A percentile compares a stretch with the other conserved stretches of the same genome.
These are phyloP conservation scores for Sebastiscus tertius DNA, from an alignment of 2,797 vertebrate species.

Conservation along the genomic window DNA sequence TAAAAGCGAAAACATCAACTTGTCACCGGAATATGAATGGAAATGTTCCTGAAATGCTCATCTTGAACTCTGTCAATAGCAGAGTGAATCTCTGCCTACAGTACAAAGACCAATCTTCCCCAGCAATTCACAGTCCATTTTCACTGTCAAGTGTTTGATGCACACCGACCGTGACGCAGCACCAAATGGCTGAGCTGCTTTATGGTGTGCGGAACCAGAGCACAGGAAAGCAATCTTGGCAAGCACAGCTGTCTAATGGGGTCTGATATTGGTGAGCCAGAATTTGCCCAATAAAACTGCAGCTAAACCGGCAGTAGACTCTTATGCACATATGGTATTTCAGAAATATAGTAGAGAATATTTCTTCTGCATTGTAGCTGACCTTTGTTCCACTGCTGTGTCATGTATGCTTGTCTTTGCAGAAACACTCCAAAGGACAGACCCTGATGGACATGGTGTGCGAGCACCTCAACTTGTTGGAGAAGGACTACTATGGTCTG, in stretches of 20 bases:
- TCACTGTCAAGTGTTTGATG: conserved; percentile 36
- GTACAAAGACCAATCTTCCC: conserved; percentile 16
- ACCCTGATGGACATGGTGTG: conserved; percentile 92
- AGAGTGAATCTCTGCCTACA: neutral
- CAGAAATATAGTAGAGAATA: neutral
- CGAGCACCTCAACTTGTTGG: conserved; percentile 95
- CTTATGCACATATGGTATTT: neutral
- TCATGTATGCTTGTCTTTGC: conserved; percentile 56
- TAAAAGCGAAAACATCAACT: conserved; percentile 1
- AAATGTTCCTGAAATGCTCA: conserved; percentile 6
- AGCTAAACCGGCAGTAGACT: neutral
- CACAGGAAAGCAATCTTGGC: conserved; percentile 16
- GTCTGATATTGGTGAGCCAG: neutral
- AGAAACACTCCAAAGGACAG: conserved; percentile 96
- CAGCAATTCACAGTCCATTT: conserved; percentile 28
- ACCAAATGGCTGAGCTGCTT: conserved; percentile 25
- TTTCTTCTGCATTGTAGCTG: neutral
- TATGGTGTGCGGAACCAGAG: neutral
- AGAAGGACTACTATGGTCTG: conserved; percentile 97
- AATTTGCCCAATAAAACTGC: neutral
- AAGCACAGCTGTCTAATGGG: conserved; percentile 35
- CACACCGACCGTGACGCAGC: conserved; percentile 14
- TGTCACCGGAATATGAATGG: neutral
- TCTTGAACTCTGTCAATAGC: conserved; percentile 4
- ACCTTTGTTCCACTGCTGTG: conserved; percentile 15